phyloP scores from a whole-genome alignment of 1,140 invertebrate genomes.

The Musca vetustissima region DNA sequence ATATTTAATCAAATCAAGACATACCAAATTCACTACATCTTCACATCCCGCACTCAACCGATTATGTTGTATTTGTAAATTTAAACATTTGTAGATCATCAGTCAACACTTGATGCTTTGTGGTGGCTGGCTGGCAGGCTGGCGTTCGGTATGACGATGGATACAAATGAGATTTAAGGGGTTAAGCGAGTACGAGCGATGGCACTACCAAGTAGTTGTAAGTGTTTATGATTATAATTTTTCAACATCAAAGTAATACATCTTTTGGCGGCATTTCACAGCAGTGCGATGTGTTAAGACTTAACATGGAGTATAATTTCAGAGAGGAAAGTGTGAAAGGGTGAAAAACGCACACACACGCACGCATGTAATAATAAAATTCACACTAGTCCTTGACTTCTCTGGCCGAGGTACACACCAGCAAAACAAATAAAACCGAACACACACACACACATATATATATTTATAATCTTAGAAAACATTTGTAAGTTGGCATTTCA shows the following conservation, averaged over 20 bases:
- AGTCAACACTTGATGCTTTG: slow-evolving; percentile 8
- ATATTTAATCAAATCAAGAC: too few species aligned
- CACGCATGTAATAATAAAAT: neutral
- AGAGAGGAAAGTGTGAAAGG: too few species aligned
- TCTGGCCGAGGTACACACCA: neutral
- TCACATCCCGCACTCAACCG: too few species aligned
- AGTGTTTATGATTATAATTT: slow-evolving; percentile 15
- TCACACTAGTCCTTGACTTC: slow-evolving; percentile 9
- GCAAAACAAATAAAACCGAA: neutral
- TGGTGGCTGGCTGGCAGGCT: neutral
- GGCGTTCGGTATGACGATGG: too few species aligned
- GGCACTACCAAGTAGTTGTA: neutral
- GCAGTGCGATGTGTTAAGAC: too few species aligned
- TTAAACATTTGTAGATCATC: slow-evolving; percentile 13
- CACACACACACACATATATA: too few species aligned
- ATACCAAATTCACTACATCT: too few species aligned
- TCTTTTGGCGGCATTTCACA: neutral
- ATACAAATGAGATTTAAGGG: neutral
- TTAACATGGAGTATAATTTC: too few species aligned
- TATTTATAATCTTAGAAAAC: too few species aligned
- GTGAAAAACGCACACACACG: neutral
- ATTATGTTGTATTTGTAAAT: too few species aligned
- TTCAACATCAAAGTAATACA: slow-evolving; percentile 17
- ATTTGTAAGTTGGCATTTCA: too few species aligned
- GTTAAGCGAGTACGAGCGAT: neutral